Evolutionary conservation across 2,797 vertebrate genomes (phyloP).

Genomic region (Pteronotus mesoamericanus): DNA sequence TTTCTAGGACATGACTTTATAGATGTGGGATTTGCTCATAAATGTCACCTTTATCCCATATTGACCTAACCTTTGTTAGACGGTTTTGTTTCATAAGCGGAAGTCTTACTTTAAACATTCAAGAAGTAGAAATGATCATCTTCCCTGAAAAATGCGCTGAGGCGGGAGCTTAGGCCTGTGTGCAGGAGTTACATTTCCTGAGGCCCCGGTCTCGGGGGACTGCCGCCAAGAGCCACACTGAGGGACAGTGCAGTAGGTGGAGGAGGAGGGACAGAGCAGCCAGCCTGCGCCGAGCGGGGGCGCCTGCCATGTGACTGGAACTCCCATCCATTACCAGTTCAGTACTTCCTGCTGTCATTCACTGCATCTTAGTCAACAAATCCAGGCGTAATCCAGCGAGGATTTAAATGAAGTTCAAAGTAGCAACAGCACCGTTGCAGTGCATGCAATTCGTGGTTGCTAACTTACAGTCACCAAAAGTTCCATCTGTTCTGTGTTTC

Average conservation of each 20-base stretch:
- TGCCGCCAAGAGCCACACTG: background rate
- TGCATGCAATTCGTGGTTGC: background rate
- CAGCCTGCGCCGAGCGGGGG: background rate
- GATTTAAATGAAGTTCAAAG: background rate
- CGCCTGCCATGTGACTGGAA: background rate
- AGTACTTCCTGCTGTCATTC: background rate
- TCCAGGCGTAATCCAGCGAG: background rate
- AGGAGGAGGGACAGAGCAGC: background rate
- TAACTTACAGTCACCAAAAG: conserved; percentile 22
- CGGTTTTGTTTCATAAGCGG: conserved; percentile 50
- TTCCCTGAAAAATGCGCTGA: conserved; percentile 39
- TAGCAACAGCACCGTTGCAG: background rate
- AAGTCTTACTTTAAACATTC: background rate
- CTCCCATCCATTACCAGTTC: background rate
- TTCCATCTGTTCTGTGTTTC: background rate
- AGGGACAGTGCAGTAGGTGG: background rate
- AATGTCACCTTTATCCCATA: conserved; percentile 2
- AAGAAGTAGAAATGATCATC: conserved; percentile 47
- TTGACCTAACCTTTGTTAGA: conserved; percentile 28
- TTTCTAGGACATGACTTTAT: background rate
- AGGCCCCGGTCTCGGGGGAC: background rate
- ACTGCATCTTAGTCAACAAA: background rate
- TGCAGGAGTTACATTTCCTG: background rate
- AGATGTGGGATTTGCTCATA: conserved; percentile 40
- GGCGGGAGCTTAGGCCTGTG: conserved; percentile 31